phyloP scores from a whole-genome alignment of 2,797 vertebrate genomes.

The Sardinella longiceps region DNA sequence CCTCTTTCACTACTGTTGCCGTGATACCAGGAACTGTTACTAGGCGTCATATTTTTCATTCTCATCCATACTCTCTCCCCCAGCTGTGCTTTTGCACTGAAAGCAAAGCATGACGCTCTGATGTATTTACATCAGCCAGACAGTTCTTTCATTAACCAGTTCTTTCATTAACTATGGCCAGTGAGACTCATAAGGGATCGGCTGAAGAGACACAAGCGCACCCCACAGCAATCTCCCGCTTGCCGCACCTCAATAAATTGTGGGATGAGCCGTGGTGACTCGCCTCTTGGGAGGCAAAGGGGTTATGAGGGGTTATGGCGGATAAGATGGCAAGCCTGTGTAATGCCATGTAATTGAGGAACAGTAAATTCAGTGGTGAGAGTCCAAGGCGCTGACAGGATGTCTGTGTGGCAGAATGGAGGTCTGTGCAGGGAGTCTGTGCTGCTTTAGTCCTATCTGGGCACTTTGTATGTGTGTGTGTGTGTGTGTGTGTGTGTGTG shows the following conservation, averaged over 20 bases:
- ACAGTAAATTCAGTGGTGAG: constrained; percentile 55
- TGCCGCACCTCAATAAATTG: constrained; percentile 40
- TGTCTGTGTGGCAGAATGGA: neutral
- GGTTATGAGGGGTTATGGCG: constrained; percentile 59
- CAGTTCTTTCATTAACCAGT: constrained; percentile 26
- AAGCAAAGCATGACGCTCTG: neutral
- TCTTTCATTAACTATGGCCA: constrained; percentile 27
- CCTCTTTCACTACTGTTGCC: neutral
- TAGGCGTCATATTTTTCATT: constrained; percentile 21
- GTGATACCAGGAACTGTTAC: constrained; percentile 8
- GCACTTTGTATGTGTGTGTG: neutral
- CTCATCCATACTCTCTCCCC: neutral
- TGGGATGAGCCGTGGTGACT: constrained; percentile 45
- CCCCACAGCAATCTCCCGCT: neutral
- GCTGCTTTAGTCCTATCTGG: neutral
- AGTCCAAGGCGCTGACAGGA: constrained; percentile 27
- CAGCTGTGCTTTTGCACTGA: constrained; percentile 22
- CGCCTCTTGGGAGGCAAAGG: constrained; percentile 63
- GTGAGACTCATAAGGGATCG: neutral
- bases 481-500: neutral
- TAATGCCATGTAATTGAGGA: constrained; percentile 57
- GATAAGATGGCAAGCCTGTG: constrained; percentile 62
- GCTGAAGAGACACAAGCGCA: neutral
- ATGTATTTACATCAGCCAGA: neutral
- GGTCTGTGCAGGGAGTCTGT: neutral